Base-by-base conservation (phyloP, 2,888 invertebrate species). In the Apodemia duryi region DNA sequence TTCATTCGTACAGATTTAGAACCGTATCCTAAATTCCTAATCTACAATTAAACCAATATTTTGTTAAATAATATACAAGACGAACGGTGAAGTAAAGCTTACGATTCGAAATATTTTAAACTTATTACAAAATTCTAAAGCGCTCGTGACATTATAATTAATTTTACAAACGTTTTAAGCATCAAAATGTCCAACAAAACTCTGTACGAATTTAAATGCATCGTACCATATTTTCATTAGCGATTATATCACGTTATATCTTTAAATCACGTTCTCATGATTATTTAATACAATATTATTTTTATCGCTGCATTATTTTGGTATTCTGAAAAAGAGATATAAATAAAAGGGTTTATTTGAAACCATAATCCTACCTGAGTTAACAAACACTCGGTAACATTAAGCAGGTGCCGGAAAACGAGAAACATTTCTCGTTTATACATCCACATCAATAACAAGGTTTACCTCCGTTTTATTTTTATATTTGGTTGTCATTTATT, bases 381-480 rank as follows among this genome's bases (percentile, higher is more conserved):
- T 57, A 57, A 38, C 60, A 61, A 49, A 41, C 64, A 49, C 13
- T 49, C 46, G 46, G 60, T 35, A 6, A 32, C 49, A 35, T 49
- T 62, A 62, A 46, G 62, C 62, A 62, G 43, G 28, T 28, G 29
- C 51, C 51, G 38, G 49, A 41, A 52, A 52, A 51, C 49, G 52
- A 61, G 64, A 61, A 49, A 52, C 64, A 79, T 76, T 76, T 70
- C 74, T 76, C 74, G 73, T 67, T 74, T 72, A 74, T 74, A 74
- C 71, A 70, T 49, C 67, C 67, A 70, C 79, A 78, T 77, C 73
- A 75, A 76, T 77, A 76, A 76, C 73, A 68, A 66, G 71, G 70
- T 72, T 67, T 71, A 32, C 61, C 66, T 64, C 66, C 63, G 63
- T 60, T 66, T 65, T 67, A 69, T 51, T 69, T 69, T 68, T 67